A percentile compares a stretch with the other conserved stretches of the same genome.
Evolutionary conservation across 1,140 invertebrate species (phyloP).

Genomic region (Nasonia giraulti): DNA sequence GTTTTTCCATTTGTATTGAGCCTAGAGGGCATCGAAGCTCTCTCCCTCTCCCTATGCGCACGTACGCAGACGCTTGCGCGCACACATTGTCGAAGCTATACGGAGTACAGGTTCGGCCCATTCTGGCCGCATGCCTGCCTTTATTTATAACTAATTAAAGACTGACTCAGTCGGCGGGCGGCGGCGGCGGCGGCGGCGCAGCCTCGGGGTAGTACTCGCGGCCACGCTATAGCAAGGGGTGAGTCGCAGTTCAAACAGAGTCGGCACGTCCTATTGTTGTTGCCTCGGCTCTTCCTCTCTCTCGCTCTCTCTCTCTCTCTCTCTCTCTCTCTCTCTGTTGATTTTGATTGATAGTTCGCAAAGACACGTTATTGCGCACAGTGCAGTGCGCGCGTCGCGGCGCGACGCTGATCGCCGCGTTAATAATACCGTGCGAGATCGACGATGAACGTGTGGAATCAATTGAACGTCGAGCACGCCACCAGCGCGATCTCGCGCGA

Average conservation of each 20-base stretch:
- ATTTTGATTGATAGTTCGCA: neutral
- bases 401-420: neutral
- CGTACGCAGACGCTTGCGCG: no score
- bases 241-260: neutral
- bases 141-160: constrained; percentile 73
- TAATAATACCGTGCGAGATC: neutral
- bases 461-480: constrained; percentile 78
- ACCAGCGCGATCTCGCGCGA: constrained; percentile 78
- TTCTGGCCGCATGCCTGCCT: constrained; percentile 65
- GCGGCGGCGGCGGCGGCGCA: constrained; percentile 46
- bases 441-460: constrained; percentile 80
- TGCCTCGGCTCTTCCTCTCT: no score
- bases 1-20: neutral
- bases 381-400: no score
- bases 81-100: neutral
- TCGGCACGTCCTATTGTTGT: neutral
- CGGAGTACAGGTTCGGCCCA: constrained; percentile 44
- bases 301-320: no score
- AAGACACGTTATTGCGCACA: neutral
- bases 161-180: no score
- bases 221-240: neutral
- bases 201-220: neutral
- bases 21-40: neutral
- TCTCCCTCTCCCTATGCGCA: neutral
- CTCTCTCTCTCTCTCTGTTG: no score